These are phyloP conservation scores for Sternotherus odoratus DNA, from an alignment of 2,797 vertebrate species.

Conservation along the genomic window DNA sequence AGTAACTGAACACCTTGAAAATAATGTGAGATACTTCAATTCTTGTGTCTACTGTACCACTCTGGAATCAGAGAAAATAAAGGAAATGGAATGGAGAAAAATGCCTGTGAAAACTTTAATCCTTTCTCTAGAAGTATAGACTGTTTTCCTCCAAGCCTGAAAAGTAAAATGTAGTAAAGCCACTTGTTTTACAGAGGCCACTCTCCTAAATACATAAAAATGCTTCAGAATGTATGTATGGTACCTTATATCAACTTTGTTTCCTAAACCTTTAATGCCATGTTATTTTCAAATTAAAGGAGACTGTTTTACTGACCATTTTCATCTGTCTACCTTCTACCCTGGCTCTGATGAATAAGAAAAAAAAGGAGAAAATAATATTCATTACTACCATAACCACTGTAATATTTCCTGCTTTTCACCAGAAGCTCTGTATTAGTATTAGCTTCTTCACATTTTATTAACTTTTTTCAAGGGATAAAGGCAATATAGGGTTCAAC, in stretches of 20 bases:
- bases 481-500: background rate
- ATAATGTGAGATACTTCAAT: background rate
- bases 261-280: background rate
- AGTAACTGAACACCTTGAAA: background rate
- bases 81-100: background rate
- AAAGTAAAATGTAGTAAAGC: background rate
- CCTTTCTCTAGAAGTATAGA: background rate
- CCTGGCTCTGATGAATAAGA: background rate
- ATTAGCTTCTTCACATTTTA: background rate
- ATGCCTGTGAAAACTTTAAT: background rate
- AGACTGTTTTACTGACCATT: accelerated
- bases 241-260: background rate
- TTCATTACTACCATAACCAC: background rate
- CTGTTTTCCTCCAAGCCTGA: accelerated
- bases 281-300: background rate
- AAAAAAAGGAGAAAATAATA: too few relatives aligned
- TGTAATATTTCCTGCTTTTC: background rate
- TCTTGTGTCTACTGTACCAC: background rate
- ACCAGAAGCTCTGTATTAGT: background rate
- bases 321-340: background rate
- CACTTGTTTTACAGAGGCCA: background rate
- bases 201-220: background rate
- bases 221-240: accelerated
- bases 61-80: background rate
- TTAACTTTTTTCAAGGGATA: background rate